Evolutionary conservation across 2,797 vertebrate genomes (phyloP), one percentile per base, ranked within the genome.

Genomic region (Danio tinwini): DNA sequence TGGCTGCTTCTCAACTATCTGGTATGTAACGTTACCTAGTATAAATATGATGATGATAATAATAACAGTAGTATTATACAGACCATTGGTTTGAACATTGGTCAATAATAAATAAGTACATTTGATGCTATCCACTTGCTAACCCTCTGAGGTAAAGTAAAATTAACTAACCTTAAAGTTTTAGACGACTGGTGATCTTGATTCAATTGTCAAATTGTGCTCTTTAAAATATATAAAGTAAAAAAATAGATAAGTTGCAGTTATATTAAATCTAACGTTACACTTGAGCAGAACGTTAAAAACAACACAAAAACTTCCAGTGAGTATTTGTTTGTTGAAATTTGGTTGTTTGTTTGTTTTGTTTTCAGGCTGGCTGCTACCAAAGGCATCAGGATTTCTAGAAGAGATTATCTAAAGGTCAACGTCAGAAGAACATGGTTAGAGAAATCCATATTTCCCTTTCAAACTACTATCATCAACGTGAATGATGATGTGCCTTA

Each of bases 1-100:
- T 0, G 96, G 95, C 74, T 95, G 95, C 86, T 96, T 96, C 78
- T 91, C 95, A 19, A 96, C 95, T 4, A 91, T 96, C 76, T 96
- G 95, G 95, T 96, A 86, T 92, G 92, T 55, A 7, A 16, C 5
- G 5, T 8, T 5, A 13, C 49, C 6, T 44, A 67, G 11, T 11
- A 13, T 65, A 63, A 62, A 39, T 6, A 40, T 29, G 14, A 29
- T 29, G 14, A 29, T 40, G 21, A 44, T 29, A 19, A 52, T 4
- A 49, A 49, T 53, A 40, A 16, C n/a, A 58, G 53, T 59, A 17
- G 47, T 55, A 0, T 6, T 29, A 37, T 50, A 29, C 11, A 45
- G 4, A 2, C 17, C 37, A 17, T 16, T 44, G 39, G 16, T 39
- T 49, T 10, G 0, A 21, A 14, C 29, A 29, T 3, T 29, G 29